These are phyloP conservation scores for Drosophila tanythrix DNA, from an alignment of 2,888 invertebrate genomes.

Conservation along the genomic window DNA sequence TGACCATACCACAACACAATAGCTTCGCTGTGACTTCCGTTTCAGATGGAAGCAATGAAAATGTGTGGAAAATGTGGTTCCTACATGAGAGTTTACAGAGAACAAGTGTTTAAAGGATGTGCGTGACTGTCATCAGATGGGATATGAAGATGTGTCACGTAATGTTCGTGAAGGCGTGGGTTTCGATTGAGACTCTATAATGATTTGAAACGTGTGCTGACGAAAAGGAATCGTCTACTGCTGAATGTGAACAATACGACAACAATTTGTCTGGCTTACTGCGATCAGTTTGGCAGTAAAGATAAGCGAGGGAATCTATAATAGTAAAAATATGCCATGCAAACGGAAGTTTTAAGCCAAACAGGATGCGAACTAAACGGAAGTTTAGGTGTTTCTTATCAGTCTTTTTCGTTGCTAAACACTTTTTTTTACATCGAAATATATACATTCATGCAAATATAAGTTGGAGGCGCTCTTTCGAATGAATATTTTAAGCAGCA, in stretches of 20 bases:
- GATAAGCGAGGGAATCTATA: constrained; percentile 13
- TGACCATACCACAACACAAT: constrained; percentile 43
- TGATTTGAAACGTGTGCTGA: constrained; percentile 22
- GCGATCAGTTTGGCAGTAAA: neutral
- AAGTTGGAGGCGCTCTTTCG: neutral
- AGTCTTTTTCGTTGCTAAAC: neutral
- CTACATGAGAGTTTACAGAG: constrained; percentile 44
- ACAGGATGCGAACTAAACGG: constrained; percentile 12
- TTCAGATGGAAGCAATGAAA: constrained; percentile 56
- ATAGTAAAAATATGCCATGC: neutral
- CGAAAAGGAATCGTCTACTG: constrained; percentile 11
- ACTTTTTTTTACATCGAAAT: neutral
- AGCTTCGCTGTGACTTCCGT: constrained; percentile 56
- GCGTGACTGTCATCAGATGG: constrained; percentile 59
- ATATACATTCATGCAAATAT: neutral
- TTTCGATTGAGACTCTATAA: constrained; percentile 11
- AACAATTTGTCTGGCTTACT: constrained; percentile 33
- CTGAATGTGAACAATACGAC: constrained; percentile 13
- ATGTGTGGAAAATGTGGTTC: constrained; percentile 65
- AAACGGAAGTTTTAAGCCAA: constrained; percentile 27
- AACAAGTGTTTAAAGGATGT: constrained; percentile 75
- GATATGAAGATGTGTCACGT: constrained; percentile 49
- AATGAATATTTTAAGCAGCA: neutral
- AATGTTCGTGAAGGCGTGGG: constrained; percentile 16
- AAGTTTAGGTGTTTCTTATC: no score